Evolutionary conservation across 2,888 invertebrate genomes (phyloP).

Genomic region (Gandaritis pyraliata): DNA sequence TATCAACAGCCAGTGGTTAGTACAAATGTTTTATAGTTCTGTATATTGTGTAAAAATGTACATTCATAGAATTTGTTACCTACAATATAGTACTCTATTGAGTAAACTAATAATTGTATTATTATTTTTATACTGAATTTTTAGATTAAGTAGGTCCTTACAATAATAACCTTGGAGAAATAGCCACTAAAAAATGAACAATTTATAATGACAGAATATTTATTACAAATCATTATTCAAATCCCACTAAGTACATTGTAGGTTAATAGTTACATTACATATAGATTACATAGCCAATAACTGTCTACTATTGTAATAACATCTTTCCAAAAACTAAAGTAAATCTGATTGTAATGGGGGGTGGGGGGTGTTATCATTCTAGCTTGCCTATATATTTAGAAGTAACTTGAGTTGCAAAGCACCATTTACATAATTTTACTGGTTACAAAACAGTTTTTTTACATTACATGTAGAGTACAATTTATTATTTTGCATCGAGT

Average conservation of each 20-base stretch:
- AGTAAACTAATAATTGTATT: constrained; percentile 43
- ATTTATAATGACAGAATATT: constrained; percentile 22
- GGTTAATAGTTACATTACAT: background rate
- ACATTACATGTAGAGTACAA: background rate
- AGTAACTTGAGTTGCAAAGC: too few species aligned
- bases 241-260: constrained; percentile 6
- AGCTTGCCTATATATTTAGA: background rate
- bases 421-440: too few species aligned
- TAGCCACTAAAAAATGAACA: background rate
- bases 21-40: constrained; percentile 54
- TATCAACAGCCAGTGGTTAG: constrained; percentile 40
- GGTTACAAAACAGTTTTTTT: too few species aligned
- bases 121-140: constrained; percentile 1
- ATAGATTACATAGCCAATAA: background rate
- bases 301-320: background rate
- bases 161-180: background rate
- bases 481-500: background rate
- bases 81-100: constrained; percentile 57
- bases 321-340: background rate
- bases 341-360: too few species aligned
- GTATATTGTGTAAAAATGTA: constrained; percentile 53
- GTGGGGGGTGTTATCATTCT: too few species aligned
- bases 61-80: constrained; percentile 54
- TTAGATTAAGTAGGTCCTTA: background rate
- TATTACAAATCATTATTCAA: constrained; percentile 24